Evolutionary conservation across 1,140 invertebrate genomes (phyloP), one percentile per base, ranked within the genome.

Genomic region (Pemphigus obesinymphae): DNA sequence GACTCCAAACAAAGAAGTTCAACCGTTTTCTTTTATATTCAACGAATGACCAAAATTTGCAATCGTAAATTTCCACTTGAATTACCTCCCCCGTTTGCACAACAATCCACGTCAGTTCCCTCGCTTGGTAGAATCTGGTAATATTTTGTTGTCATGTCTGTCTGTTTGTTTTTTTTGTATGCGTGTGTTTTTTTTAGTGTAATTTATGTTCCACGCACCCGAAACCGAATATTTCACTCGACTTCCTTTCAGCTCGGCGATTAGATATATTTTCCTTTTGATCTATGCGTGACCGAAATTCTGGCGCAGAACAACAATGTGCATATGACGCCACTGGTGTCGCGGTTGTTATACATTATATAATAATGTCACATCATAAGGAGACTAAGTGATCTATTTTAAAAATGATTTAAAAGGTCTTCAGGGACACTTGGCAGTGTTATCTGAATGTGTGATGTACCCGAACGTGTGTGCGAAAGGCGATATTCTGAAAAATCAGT

Each of bases 271-370:
- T 78, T 37, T 78, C 55, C 76, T 63, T 80, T 80, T 80, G 76
- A 80, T 80, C 76, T 61, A 43, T 31, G 76, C 55, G 76, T 80
- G 76, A 80, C 76, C 55, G 55, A 80, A 63, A 61, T n/a, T 80
- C 76, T 80, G 76, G 76, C 76, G 48, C 50, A 40, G n/a, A 73
- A 73, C 43, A 73, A 73, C 31, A 48, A 73, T 20, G 20, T 8
- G 26, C 43, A 48, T 6, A 43, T 43, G 43, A 73, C 70, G 70
- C 70, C 70, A 50, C 70, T 31, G 45, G 45, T 31, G 43, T 50
- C 29, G 17, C 70, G 26, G 26, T 50, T 50, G 70, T 48, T 31
- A 31, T 73, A 48, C 8, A 29, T 50, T 17, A 5, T 29, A 10
- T 31, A n/a, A 26, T 31, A n/a, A 26, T 31, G 70, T 50, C 70